Percentiles rank a stretch among this genome's conserved stretches.
These are phyloP conservation scores for Meandrina meandrites DNA, from an alignment of 92 coral and sea anemone species.

Conservation along the genomic window DNA sequence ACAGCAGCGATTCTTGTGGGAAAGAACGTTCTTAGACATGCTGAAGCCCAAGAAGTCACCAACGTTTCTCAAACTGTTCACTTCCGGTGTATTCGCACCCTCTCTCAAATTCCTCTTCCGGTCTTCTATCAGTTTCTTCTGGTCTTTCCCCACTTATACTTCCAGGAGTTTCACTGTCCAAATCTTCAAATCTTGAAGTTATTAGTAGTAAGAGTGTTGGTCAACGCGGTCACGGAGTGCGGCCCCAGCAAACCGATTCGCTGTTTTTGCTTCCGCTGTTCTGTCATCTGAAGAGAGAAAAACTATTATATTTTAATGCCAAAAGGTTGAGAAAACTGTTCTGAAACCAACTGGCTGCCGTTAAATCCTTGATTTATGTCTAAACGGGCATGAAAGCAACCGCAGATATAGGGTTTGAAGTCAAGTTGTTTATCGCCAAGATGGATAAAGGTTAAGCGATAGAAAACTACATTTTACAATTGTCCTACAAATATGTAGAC, in stretches of 20 bases:
- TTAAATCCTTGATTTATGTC: too few species aligned
- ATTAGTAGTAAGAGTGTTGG: constrained; percentile 51
- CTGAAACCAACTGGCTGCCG: neutral
- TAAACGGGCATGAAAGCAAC: neutral
- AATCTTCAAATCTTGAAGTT: constrained; percentile 64
- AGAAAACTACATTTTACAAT: neutral
- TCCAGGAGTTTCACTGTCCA: neutral
- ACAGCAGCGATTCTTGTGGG: neutral
- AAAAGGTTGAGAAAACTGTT: neutral
- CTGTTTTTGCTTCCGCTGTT: constrained; percentile 96
- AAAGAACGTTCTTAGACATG: neutral
- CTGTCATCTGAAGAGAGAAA: constrained; percentile 80
- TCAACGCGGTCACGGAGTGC: constrained; percentile 49
- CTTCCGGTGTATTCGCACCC: neutral
- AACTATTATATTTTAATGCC: neutral
- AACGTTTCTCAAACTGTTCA: neutral
- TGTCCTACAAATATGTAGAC: neutral
- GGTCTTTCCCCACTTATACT: neutral
- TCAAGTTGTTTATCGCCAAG: too few species aligned
- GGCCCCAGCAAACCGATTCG: constrained; percentile 88
- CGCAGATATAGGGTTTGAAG: too few species aligned
- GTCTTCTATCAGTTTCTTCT: neutral
- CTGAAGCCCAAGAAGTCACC: neutral
- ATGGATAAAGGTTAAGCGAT: neutral
- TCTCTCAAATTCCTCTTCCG: neutral